Conservation (phyloP, 1,140 invertebrate species). For the Sycobia sp. region DNA sequence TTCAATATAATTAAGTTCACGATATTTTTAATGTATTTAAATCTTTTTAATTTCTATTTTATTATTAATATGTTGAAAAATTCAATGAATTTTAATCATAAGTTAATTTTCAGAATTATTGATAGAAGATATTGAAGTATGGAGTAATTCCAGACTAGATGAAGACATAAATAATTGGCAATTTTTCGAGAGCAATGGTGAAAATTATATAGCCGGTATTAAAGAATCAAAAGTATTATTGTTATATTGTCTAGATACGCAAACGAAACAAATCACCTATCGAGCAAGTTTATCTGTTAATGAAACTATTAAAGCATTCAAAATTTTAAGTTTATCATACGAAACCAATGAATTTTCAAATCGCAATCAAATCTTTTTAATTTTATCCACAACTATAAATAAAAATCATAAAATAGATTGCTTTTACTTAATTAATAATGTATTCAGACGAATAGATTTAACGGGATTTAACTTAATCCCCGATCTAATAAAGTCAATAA, state of each 20-base stretch:
- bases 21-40: neutral
- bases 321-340: slow-evolving; percentile 21
- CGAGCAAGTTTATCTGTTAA: neutral
- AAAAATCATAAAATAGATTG: slow-evolving; percentile 36
- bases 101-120: slow-evolving; percentile 39
- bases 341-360: neutral
- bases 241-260: slow-evolving; percentile 34
- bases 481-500: slow-evolving; percentile 32
- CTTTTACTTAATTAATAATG: slow-evolving; percentile 34
- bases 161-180: slow-evolving; percentile 33
- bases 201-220: slow-evolving; percentile 34
- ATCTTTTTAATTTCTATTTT: neutral
- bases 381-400: slow-evolving; percentile 38
- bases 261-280: neutral
- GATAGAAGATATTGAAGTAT: slow-evolving; percentile 38
- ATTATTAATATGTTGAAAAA: neutral
- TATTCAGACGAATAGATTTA: slow-evolving; percentile 29
- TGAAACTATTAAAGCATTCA: slow-evolving; percentile 36
- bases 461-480: too few species aligned
- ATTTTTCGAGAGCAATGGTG: slow-evolving; percentile 27
- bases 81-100: neutral
- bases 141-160: slow-evolving; percentile 9
- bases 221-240: slow-evolving; percentile 6
- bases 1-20: neutral
- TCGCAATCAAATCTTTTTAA: neutral